Conservation (phyloP, 1,140 invertebrate genomes). For the Lepidurus packardi region DNA sequence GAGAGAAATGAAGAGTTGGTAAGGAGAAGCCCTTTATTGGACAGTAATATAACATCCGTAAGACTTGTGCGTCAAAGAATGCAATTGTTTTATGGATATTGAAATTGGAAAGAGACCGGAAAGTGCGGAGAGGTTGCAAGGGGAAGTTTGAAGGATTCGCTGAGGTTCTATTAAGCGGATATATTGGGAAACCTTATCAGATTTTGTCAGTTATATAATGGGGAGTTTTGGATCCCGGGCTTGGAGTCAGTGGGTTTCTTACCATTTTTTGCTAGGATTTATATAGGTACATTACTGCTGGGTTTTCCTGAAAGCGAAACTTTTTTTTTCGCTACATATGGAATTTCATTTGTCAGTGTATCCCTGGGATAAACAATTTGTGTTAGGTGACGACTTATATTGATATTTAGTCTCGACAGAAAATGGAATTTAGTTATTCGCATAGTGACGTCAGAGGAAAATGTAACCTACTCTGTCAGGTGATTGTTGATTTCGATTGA, state of each 20-base stretch:
- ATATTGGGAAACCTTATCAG: conserved; percentile 1
- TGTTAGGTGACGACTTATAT: too few relatives aligned
- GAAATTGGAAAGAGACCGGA: not conserved
- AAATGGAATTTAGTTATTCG: too few relatives aligned
- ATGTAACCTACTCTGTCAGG: too few relatives aligned
- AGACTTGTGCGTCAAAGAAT: not conserved
- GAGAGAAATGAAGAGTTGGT: not conserved
- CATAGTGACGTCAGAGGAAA: too few relatives aligned
- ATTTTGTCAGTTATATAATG: not conserved
- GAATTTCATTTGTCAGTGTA: too few relatives aligned
- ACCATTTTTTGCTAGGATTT: not conserved
- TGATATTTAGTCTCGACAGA: too few relatives aligned
- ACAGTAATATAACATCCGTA: not conserved
- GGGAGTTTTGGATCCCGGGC: not conserved
- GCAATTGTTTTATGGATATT: not conserved
- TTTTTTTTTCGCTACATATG: too few relatives aligned
- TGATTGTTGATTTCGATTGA: too few relatives aligned
- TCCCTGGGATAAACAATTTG: too few relatives aligned
- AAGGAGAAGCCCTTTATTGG: not conserved
- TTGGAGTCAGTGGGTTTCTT: not conserved
- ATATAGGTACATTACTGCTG: not conserved
- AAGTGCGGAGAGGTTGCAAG: not conserved
- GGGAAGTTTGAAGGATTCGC: conserved; percentile 8
- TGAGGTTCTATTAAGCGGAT: not conserved
- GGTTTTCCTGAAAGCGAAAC: too few relatives aligned